Percentiles rank a stretch among this genome's conserved stretches.
Evolutionary conservation across 2,113 vertebrate genomes (phyloP).

Genomic region (Marmota flaviventris): DNA sequence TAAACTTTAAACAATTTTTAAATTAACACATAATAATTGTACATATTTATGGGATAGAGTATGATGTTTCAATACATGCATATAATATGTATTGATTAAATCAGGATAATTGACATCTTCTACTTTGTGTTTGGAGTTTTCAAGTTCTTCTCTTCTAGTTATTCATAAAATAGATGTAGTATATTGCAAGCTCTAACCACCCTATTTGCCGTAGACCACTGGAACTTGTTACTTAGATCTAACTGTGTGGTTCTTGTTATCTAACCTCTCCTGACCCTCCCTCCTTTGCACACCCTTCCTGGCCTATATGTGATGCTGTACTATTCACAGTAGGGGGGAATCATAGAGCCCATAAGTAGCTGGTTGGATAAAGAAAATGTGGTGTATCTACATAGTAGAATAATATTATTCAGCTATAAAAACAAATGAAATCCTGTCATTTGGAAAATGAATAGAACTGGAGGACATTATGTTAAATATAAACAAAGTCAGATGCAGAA

Average conservation of each 20-base stretch:
- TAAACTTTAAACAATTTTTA: not conserved
- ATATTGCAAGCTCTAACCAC: not conserved
- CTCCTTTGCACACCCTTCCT: no score
- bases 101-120: not conserved
- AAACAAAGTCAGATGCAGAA: not conserved
- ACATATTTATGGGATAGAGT: not conserved
- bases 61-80: not conserved
- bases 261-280: no score
- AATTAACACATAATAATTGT: not conserved
- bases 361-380: not conserved
- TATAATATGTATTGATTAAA: not conserved
- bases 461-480: not conserved
- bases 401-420: not conserved
- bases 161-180: not conserved
- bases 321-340: not conserved
- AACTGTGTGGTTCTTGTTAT: not conserved
- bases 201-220: not conserved
- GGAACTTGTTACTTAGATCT: not conserved
- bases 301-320: not conserved
- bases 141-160: not conserved
- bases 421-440: not conserved
- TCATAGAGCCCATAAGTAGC: no score
- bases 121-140: not conserved
- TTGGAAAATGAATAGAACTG: not conserved
- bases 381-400: not conserved